Evolutionary conservation across 64 coral and sea anemone species (phyloP).

Genomic region (Platygyra sinensis): DNA sequence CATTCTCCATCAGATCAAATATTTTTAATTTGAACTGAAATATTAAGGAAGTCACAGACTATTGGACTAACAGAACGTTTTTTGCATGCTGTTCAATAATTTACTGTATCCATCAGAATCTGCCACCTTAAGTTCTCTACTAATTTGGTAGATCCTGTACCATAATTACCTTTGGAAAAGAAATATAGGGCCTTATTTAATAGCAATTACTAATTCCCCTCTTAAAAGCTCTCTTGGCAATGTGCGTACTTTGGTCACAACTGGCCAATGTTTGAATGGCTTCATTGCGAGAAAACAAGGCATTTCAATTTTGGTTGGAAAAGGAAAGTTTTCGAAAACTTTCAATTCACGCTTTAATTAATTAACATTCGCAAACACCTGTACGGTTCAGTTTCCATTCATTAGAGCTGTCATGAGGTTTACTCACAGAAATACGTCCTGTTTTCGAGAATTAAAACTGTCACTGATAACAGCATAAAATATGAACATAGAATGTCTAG

Average conservation of each 20-base stretch:
- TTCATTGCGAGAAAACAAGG: background rate
- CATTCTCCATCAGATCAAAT: background rate
- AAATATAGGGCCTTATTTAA: no score
- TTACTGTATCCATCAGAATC: background rate
- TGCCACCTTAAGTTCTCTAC: background rate
- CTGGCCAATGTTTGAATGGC: background rate
- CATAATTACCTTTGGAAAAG: background rate
- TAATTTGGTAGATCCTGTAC: background rate
- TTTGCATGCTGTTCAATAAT: conserved; percentile 16
- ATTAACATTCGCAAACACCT: background rate
- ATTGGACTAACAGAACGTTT: background rate
- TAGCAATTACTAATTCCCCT: no score
- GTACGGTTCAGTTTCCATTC: background rate
- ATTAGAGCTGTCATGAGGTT: background rate
- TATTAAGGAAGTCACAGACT: background rate
- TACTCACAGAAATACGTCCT: background rate
- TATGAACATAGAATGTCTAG: background rate
- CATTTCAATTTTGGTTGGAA: background rate
- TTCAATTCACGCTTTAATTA: background rate
- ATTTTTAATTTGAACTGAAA: background rate
- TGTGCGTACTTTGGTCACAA: no score
- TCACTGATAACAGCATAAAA: background rate
- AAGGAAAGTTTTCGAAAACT: background rate
- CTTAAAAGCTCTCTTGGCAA: no score
- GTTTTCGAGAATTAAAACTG: background rate